These are phyloP conservation scores for Gymnoscopelus braueri DNA, from an alignment of 2,797 vertebrate genomes.

Conservation along the genomic window DNA sequence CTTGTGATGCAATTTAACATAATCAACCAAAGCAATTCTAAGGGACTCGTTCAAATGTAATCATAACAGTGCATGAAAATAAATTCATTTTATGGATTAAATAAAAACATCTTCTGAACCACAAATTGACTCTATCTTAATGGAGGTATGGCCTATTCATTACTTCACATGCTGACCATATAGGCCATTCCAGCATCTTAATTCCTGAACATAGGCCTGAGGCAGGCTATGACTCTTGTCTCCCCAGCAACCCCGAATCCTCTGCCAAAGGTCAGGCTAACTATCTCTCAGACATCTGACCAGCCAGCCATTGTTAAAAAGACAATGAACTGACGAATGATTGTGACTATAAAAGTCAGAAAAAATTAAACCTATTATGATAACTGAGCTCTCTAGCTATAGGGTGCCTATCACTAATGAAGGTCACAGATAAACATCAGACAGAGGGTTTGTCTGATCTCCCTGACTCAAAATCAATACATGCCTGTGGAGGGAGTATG, in stretches of 20 bases:
- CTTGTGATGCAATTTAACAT: constrained; percentile 20
- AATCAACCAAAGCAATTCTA: constrained; percentile 20
- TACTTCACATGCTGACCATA: constrained; percentile 12
- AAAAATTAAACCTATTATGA: constrained; percentile 46
- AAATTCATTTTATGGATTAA: not conserved
- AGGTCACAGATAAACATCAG: constrained; percentile 69
- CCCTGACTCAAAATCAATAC: constrained; percentile 11
- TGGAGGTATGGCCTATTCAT: not conserved
- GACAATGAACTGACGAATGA: constrained; percentile 17
- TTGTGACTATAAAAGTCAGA: constrained; percentile 55
- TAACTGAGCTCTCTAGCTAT: constrained; percentile 60
- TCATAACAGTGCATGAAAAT: not conserved
- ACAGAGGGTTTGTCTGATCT: constrained; percentile 51
- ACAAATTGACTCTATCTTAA: constrained; percentile 8
- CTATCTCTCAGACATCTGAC: constrained; percentile 67
- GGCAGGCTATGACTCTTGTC: constrained; percentile 10
- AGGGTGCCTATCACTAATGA: constrained; percentile 53
- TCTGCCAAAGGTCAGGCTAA: constrained; percentile 32
- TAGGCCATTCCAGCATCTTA: constrained; percentile 14
- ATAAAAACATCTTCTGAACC: constrained; percentile 18
- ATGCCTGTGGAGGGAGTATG: too few relatives aligned
- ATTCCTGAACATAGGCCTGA: constrained; percentile 11
- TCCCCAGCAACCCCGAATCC: constrained; percentile 13
- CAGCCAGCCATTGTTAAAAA: constrained; percentile 50
- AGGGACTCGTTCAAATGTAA: constrained; percentile 10